Evolutionary conservation across 2,113 vertebrate genomes (phyloP).

Genomic region (Oreochromis niloticus): DNA sequence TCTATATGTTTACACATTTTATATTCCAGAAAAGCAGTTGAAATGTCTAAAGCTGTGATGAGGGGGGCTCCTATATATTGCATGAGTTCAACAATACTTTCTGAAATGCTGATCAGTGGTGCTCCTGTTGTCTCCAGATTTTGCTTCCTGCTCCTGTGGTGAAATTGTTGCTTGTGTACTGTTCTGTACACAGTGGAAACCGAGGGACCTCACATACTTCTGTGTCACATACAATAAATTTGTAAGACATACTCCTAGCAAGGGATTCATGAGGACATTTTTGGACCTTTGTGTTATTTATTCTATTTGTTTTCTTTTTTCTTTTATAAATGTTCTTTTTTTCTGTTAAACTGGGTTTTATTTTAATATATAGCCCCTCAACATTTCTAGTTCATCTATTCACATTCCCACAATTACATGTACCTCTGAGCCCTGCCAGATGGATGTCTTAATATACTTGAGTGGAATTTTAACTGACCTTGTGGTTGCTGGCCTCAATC

Average conservation of each 20-base stretch:
- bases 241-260: conserved; percentile 16
- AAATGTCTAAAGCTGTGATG: neutral
- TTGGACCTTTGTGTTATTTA: neutral
- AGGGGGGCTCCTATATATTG: neutral
- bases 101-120: conserved; percentile 24
- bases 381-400: neutral
- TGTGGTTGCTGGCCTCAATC: conserved; percentile 61
- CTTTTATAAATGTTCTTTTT: neutral
- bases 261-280: neutral
- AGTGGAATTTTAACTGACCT: conserved; percentile 53
- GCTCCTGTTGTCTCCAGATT: neutral
- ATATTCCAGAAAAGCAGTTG: neutral
- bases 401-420: conserved; percentile 36
- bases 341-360: neutral
- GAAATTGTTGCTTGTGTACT: conserved; percentile 19
- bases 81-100: conserved; percentile 19
- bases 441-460: conserved; percentile 53
- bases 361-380: neutral
- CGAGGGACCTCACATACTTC: neutral
- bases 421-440: conserved; percentile 35
- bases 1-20: conserved; percentile 44
- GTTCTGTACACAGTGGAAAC: conserved; percentile 5
- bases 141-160: conserved; percentile 30
- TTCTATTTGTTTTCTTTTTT: neutral
- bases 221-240: conserved; percentile 41